Base-by-base conservation (phyloP, 2,113 vertebrate genomes). In the Ranitomeya imitator region DNA sequence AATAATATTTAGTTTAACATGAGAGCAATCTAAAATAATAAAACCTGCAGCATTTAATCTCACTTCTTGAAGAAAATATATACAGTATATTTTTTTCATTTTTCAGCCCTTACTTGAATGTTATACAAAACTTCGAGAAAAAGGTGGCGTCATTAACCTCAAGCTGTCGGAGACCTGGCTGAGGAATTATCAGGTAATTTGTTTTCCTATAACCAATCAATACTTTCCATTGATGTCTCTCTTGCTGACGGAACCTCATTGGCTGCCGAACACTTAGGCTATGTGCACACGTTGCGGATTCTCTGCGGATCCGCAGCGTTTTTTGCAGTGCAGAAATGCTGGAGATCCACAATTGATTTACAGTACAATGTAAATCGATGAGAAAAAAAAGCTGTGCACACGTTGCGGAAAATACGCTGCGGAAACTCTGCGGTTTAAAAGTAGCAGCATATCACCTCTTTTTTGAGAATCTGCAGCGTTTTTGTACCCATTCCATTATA, bases 81-180 rank as follows among this genome's bases (percentile, higher is more conserved):
- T 45, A 45, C 5, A 26, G 31, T 60, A 8, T 12, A 37, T 15
- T 59, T 80, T 59, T 18, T n/a, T 26, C 59, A 3, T 57, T 84
- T 86, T 67, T 52, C 91, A 99, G 99, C 96, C 97, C 0, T 93
- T 99, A 26, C 91, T 99, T 83, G 98, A 99, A 88, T 99, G 98
- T 92, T 99, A 97, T 92, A 96, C 96, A 12, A 99, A 98, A 90
- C 96, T 99, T 85, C 96, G 95, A 89, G 98, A 99, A 90, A 94
- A 93, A 65, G 97, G 98, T 0, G 97, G 97, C 0, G 95, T 97
- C 7, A 93, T 99, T 89, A 97, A 95, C 92, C 95, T 99, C 69
- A 94, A 95, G 76, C 93, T 99, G 31, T 96, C 97, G 8, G 97
- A 99, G 93, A 97, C 97, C 18, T 99, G 98, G 98, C 95, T 99